These are phyloP conservation scores for Athetis lepigone DNA, from an alignment of 2,888 invertebrate species.

Conservation along the genomic window DNA sequence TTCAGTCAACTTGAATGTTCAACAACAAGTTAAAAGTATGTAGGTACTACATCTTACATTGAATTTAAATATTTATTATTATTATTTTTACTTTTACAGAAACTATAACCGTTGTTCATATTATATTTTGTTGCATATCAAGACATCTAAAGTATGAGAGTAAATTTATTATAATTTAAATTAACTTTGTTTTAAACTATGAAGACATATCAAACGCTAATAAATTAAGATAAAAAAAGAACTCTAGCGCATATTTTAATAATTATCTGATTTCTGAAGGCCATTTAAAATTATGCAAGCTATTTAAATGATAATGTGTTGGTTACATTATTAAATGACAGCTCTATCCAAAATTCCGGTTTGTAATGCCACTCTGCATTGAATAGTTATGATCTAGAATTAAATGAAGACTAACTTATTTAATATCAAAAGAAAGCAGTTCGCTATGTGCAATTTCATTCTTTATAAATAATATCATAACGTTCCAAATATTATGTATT, in stretches of 20 bases:
- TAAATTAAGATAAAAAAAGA: constrained; percentile 4
- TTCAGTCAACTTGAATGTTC: no score
- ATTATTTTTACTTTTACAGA: no score
- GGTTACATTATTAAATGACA: constrained; percentile 29
- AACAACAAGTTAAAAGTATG: no score
- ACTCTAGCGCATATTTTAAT: not conserved
- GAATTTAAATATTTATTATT: no score
- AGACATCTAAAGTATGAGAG: not conserved
- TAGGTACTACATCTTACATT: no score
- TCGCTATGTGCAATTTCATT: no score
- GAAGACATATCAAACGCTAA: constrained; percentile 14
- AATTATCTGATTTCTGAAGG: constrained; percentile 23
- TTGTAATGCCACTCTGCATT: constrained; percentile 10
- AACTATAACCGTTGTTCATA: no score
- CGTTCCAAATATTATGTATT: no score
- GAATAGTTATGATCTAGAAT: constrained; percentile 10
- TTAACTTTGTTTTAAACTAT: constrained; percentile 23
- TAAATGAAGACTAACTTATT: not conserved
- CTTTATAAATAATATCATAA: no score
- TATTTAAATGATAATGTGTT: constrained; percentile 50
- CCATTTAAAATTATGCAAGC: constrained; percentile 24
- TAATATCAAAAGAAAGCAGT: no score
- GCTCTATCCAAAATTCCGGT: constrained; percentile 37
- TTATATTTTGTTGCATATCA: not conserved
- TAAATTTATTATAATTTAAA: not conserved